Evolutionary conservation across 2,113 vertebrate species (phyloP).

Genomic region (Ciconia boyciana): DNA sequence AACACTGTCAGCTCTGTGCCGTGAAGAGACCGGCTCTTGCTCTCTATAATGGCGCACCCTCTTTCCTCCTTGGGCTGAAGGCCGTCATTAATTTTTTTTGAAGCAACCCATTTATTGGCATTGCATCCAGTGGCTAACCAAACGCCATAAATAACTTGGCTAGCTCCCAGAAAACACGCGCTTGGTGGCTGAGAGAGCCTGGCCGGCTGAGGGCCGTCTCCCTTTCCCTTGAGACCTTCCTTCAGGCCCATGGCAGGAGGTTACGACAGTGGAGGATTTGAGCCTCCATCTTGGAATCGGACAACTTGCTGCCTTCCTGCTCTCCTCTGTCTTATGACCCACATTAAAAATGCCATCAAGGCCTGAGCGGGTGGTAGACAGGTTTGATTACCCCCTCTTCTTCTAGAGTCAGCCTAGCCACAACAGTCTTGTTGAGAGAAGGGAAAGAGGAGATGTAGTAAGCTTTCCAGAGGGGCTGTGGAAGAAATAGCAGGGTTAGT

Average conservation of each 20-base stretch:
- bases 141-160: neutral
- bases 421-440: fast-evolving
- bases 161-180: neutral
- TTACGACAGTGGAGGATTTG: neutral
- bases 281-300: neutral
- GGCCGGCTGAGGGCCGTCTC: neutral
- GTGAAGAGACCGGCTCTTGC: neutral
- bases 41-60: neutral
- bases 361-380: neutral
- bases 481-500: neutral
- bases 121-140: neutral
- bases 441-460: neutral
- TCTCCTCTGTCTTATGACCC: neutral
- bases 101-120: neutral
- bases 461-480: neutral
- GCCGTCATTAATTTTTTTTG: neutral
- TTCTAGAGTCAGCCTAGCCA: neutral
- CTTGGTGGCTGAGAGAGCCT: neutral
- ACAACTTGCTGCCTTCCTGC: neutral
- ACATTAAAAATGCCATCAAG: neutral
- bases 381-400: neutral
- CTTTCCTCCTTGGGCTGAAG: neutral
- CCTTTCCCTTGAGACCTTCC: neutral
- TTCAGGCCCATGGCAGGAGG: fast-evolving
- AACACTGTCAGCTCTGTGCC: neutral